Percentiles rank a stretch among this genome's conserved stretches.
Conservation (phyloP, 2,113 vertebrate species). For the Sylvietta virens region DNA sequence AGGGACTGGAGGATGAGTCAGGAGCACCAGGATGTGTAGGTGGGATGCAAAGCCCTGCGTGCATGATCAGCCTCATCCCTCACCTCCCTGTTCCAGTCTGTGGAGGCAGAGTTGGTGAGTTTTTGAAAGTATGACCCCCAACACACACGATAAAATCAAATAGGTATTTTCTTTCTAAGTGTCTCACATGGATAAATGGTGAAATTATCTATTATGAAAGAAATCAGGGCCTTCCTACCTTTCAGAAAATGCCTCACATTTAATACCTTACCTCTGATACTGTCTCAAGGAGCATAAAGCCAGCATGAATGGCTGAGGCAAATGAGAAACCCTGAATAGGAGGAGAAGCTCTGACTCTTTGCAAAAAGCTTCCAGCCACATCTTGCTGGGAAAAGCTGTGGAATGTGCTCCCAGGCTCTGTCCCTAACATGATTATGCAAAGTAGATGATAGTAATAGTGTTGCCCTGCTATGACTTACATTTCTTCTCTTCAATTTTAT, state of each 20-base stretch:
- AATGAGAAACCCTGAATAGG: conserved; percentile 1
- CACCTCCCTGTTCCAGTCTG: background rate
- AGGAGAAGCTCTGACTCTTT: background rate
- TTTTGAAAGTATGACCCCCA: background rate
- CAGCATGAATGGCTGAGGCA: background rate
- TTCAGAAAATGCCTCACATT: background rate
- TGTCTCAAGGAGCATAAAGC: background rate
- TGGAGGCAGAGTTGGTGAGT: background rate
- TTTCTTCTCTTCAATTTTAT: conserved; percentile 26
- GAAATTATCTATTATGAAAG: background rate
- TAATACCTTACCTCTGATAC: background rate
- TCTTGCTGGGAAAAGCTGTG: background rate
- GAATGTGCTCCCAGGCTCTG: background rate
- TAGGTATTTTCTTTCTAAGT: background rate
- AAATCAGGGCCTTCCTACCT: background rate
- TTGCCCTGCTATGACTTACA: background rate
- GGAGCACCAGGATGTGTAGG: background rate
- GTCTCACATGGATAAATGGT: background rate
- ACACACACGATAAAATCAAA: background rate
- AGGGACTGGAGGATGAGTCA: background rate
- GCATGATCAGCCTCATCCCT: background rate
- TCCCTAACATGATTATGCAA: conserved; percentile 6
- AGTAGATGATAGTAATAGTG: background rate
- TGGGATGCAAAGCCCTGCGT: background rate
- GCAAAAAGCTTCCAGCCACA: background rate